These are phyloP conservation scores for Hylaeus anthracinus DNA, from an alignment of 1,140 invertebrate genomes.

Conservation along the genomic window DNA sequence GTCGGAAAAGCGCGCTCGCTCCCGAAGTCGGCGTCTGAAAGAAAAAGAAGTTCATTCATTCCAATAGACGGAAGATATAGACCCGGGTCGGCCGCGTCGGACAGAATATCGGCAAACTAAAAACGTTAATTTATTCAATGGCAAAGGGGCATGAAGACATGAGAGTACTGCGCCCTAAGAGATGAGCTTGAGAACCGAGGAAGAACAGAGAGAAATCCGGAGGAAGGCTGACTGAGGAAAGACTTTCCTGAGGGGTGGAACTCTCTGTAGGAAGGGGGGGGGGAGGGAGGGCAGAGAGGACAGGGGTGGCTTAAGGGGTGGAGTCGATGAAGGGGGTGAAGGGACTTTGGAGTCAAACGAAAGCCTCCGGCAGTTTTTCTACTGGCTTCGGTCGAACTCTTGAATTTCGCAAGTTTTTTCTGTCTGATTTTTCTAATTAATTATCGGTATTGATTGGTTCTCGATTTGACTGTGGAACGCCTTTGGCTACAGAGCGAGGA, in stretches of 20 bases:
- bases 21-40: constrained; percentile 45
- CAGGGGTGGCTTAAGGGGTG: constrained; percentile 28
- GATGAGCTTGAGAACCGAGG: constrained; percentile 47
- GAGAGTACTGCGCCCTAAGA: constrained; percentile 56
- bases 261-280: not conserved
- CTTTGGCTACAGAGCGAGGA: constrained; percentile 52
- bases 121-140: constrained; percentile 78
- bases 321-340: constrained; percentile 33
- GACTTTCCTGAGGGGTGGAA: constrained; percentile 41
- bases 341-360: constrained; percentile 57
- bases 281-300: constrained; percentile 17
- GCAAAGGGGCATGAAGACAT: constrained; percentile 67
- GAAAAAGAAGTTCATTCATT: constrained; percentile 65
- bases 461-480: constrained; percentile 64
- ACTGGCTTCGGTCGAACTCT: constrained; percentile 50
- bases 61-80: constrained; percentile 63
- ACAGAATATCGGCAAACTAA: constrained; percentile 74
- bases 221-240: constrained; percentile 41
- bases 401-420: constrained; percentile 70
- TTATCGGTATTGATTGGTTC: constrained; percentile 74
- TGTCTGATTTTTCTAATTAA: constrained; percentile 73
- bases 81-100: constrained; percentile 21
- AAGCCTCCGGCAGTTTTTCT: constrained; percentile 67
- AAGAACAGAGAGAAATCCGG: constrained; percentile 50
- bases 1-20: not conserved